phyloP scores from a whole-genome alignment of 1,140 invertebrate genomes.

The Diorhabda elongata region DNA sequence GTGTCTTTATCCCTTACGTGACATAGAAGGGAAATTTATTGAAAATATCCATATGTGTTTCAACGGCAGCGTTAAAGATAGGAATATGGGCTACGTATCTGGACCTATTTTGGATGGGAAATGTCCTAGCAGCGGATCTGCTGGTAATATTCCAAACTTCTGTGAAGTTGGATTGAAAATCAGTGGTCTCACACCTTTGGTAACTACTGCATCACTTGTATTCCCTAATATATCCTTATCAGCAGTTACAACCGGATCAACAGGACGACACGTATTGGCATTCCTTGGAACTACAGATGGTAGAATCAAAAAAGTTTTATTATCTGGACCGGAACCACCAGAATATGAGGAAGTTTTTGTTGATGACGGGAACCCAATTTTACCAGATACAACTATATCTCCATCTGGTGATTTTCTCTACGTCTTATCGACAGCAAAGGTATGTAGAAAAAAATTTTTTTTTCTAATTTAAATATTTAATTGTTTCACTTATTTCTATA shows the following conservation, averaged over 20 bases:
- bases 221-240: conserved; percentile 79
- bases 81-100: conserved; percentile 91
- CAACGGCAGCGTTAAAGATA: conserved; percentile 84
- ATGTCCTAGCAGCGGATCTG: conserved; percentile 78
- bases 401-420: conserved; percentile 71
- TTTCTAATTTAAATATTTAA: too few species aligned
- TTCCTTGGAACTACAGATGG: conserved; percentile 84
- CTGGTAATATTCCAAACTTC: conserved; percentile 87
- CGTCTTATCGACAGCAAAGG: conserved; percentile 66
- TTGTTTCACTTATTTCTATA: too few species aligned
- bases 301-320: conserved; percentile 72
- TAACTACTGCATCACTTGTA: conserved; percentile 64
- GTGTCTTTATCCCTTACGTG: conserved; percentile 78
- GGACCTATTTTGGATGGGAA: conserved; percentile 85
- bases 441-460: conserved; percentile 35
- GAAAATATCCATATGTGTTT: conserved; percentile 97
- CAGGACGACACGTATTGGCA: conserved; percentile 84
- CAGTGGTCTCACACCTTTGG: conserved; percentile 80
- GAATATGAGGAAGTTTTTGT: conserved; percentile 76
- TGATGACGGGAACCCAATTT: conserved; percentile 66
- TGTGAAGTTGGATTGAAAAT: conserved; percentile 91
- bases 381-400: conserved; percentile 80
- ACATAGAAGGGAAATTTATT: conserved; percentile 90
- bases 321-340: conserved; percentile 60
- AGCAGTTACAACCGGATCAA: conserved; percentile 75